These are phyloP conservation scores for Rhinoraja longicauda DNA, from an alignment of 2,797 vertebrate genomes.

Conservation along the genomic window DNA sequence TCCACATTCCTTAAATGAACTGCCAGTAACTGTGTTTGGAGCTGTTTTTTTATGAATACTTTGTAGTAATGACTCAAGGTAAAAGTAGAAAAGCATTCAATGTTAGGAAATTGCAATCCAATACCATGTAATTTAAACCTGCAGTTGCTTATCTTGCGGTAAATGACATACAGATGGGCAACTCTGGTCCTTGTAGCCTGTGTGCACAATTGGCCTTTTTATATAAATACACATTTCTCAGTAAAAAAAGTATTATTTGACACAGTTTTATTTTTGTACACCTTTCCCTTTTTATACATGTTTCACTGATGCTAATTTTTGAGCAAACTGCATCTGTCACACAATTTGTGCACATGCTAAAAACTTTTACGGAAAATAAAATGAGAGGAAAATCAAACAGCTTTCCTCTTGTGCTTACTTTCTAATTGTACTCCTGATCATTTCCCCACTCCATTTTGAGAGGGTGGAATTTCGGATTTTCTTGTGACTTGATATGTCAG, in stretches of 20 bases:
- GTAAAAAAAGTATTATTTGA: slow-evolving; percentile 53
- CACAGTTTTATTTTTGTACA: slow-evolving; percentile 55
- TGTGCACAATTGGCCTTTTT: slow-evolving; percentile 69
- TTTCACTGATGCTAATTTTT: background rate
- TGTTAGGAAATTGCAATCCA: slow-evolving; percentile 78
- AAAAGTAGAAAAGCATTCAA: slow-evolving; percentile 68
- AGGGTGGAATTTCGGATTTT: background rate
- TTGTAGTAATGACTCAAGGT: slow-evolving; percentile 67
- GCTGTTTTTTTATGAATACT: slow-evolving; percentile 69
- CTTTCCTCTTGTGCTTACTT: background rate
- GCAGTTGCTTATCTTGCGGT: slow-evolving; percentile 70
- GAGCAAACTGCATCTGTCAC: background rate
- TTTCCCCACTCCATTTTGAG: background rate
- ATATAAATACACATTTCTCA: slow-evolving; percentile 55
- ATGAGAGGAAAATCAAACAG: background rate
- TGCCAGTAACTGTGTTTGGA: slow-evolving; percentile 65
- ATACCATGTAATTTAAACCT: slow-evolving; percentile 83
- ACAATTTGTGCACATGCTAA: background rate
- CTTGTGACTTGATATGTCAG: background rate
- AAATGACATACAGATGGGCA: slow-evolving; percentile 82
- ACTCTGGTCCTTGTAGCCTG: slow-evolving; percentile 57
- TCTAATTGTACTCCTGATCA: background rate
- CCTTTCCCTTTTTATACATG: background rate
- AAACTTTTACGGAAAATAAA: background rate
- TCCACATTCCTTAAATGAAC: slow-evolving; percentile 65